phyloP scores from a whole-genome alignment of 2,113 vertebrate genomes.

The Pao palembangensis region DNA sequence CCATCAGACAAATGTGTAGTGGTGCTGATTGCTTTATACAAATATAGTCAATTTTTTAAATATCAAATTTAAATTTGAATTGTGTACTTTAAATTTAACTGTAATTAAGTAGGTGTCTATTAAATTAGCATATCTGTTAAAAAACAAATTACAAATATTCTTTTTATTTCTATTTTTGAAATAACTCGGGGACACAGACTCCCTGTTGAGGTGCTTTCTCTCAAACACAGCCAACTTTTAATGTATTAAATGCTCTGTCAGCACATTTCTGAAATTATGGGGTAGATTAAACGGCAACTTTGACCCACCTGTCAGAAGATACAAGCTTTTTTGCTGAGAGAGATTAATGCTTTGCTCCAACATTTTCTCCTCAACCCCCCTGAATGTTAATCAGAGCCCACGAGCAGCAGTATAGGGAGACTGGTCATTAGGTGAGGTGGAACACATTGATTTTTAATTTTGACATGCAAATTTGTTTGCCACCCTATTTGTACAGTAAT shows the following conservation, averaged over 20 bases:
- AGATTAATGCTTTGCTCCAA: constrained; percentile 78
- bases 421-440: constrained; percentile 78
- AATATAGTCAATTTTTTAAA: neutral
- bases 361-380: constrained; percentile 71
- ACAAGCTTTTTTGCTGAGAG: constrained; percentile 76
- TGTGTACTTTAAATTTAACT: too few relatives aligned
- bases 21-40: constrained; percentile 20
- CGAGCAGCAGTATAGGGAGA: constrained; percentile 68
- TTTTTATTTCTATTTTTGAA: too few relatives aligned
- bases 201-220: constrained; percentile 59
- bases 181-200: constrained; percentile 41
- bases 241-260: constrained; percentile 76
- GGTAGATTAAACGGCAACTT: constrained; percentile 79
- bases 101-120: too few relatives aligned
- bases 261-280: constrained; percentile 77
- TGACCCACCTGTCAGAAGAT: constrained; percentile 80
- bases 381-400: constrained; percentile 76
- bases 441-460: constrained; percentile 80
- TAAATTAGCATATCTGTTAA: neutral
- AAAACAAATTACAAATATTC: too few relatives aligned
- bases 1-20: constrained; percentile 45
- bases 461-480: constrained; percentile 76
- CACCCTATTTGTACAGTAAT: constrained; percentile 70
- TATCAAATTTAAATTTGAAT: too few relatives aligned
- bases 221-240: constrained; percentile 67